Base-by-base conservation (phyloP, 2,113 vertebrate species). In the Fukomys damarensis region DNA sequence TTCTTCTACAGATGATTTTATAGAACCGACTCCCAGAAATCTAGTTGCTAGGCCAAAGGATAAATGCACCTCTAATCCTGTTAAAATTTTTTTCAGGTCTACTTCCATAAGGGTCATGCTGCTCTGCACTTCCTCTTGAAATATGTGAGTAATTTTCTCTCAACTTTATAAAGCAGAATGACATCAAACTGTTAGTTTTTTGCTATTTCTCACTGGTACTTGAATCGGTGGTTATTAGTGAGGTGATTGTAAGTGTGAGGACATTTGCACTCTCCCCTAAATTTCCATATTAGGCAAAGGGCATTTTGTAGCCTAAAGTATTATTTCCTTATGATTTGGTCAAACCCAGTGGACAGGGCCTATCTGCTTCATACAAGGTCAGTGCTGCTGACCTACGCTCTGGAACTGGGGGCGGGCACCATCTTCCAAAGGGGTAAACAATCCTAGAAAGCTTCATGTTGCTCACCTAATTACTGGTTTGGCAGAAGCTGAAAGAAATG, bases 31-130 rank as follows among this genome's bases (percentile, higher is more conserved):
- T 88, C 77, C 84, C 72, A 89, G 77, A 91, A 94, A 83, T 7
- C 24, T 59, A 66, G 43, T 16, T 93, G 81, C 76, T 58, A 61
- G 58, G 91, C 82, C 88, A 96, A 90, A 92, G 80, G 91, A 86
- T 89, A 96, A 96, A 94, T 13, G 26, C 32, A 58, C 76, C 82
- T 91, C 7, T 76, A 72, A 82, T 72, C 68, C 89, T 63, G 41
- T 58, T 91, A 41, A 93, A 89, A 89, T 58, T 54, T 68, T 88
- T 79, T 93, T 94, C 41, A 91, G 65, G 80, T 80, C 66, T 58
- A 13, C n/a, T n/a, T 88, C 28, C 26, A 17, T 38, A 59, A 66
- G 13, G 59, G 26, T 63, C 52, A 66, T 10, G 58, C 4, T 9
- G 72, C 54, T 86, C 59, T 43, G 30, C 4, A 66, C 2, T 68